Evolutionary conservation across 2,797 vertebrate species (phyloP), one percentile per base, ranked within the genome.

Genomic region (Anguilla anguilla): DNA sequence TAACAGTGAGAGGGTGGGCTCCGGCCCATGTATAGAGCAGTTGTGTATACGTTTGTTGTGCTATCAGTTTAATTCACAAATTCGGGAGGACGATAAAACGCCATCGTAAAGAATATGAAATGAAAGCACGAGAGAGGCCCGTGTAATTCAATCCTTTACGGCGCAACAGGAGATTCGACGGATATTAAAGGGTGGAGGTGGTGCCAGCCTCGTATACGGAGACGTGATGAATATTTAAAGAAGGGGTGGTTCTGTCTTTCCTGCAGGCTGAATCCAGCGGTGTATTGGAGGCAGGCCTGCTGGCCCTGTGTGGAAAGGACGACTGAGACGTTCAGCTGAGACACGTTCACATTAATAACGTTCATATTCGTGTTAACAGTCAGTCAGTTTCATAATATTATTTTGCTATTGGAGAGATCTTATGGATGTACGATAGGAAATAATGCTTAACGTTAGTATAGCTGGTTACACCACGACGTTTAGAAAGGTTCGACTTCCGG

Each of bases 221-320:
- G 64, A 72, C 13, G 2, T 11, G n/a, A 31, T 72, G 28, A 72
- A 72, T 72, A 72, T 31, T 72, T 28, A 43, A 43, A 13, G 19
- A 1, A 19, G 74, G 35, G 77, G 5, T 74, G 88, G 87, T 92
- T 39, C 86, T 55, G 92, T 64, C 84, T 43, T 90, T 86, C 39
- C 90, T n/a, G 91, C 94, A 99, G 98, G 94, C 96, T 88, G 97
- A 98, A 92, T 97, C 97, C 35, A 95, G 96, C 77, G 97, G 96
- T 87, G 96, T 98, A 91, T 97, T 96, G 91, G 95, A 96, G 96
- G 95, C 92, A 49, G 93, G 97, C 88, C 95, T 98, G 82, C 94
- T 98, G 89, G 94, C 95, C 88, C 93, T 99, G 61, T 98, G 97
- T 92, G 96, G 96, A 92, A 91, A 95, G 39, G 89, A 95, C 57